Percentiles rank a stretch among this genome's conserved stretches.
Conservation (phyloP, 2,888 invertebrate genomes). For the Hirtodrosophila alboralis region DNA sequence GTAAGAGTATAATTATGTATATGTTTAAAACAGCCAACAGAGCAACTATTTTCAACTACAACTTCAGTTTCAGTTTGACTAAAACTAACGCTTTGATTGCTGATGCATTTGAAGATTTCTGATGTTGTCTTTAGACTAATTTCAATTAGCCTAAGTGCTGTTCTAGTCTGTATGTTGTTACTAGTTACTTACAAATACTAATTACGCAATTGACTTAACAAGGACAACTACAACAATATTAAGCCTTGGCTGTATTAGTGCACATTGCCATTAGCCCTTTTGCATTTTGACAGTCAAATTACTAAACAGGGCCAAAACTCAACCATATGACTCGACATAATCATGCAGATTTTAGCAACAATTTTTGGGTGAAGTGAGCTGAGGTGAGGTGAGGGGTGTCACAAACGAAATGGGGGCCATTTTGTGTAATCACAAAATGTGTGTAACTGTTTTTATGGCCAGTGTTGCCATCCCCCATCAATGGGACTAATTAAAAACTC, state of each 20-base stretch:
- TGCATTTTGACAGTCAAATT: no score
- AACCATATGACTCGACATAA: conserved; percentile 23
- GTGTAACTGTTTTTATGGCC: no score
- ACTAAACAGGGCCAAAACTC: conserved; percentile 8
- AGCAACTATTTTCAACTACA: not conserved
- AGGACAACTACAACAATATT: no score
- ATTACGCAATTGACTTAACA: conserved; percentile 74
- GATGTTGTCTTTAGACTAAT: conserved; percentile 29
- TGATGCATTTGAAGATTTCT: no score
- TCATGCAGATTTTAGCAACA: conserved; percentile 38
- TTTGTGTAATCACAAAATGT: no score
- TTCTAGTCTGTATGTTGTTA: conserved; percentile 1
- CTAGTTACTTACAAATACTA: conserved; percentile 55
- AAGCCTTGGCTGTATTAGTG: no score
- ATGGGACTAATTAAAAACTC: conserved; percentile 25
- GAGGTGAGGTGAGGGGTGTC: no score
- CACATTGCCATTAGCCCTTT: conserved; percentile 22
- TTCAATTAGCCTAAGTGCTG: conserved; percentile 56
- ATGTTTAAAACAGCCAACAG: not conserved
- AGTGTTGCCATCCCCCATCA: no score
- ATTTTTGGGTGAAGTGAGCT: no score
- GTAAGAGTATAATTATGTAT: conserved; percentile 16
- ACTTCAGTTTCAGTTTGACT: conserved; percentile 3
- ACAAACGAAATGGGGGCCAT: no score
- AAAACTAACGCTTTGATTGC: conserved; percentile 1